Percentiles rank a stretch among this genome's conserved stretches.
Evolutionary conservation across 2,888 invertebrate species (phyloP).

Genomic region (Mycalesis mineus): DNA sequence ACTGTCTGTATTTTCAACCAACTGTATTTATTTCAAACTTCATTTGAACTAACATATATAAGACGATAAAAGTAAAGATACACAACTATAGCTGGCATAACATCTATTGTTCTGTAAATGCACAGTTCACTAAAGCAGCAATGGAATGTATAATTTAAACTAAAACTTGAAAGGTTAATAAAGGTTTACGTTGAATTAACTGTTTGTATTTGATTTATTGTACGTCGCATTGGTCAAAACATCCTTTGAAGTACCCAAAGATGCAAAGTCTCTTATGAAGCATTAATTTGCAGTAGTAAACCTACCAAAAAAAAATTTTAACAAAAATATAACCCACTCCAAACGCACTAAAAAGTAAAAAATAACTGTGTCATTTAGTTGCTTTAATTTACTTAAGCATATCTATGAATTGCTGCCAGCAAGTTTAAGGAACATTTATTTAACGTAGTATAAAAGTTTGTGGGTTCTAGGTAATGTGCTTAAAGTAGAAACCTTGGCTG

Average conservation of each 20-base stretch:
- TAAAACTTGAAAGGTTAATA: neutral
- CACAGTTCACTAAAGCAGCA: neutral
- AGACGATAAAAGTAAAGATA: neutral
- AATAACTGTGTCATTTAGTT: no score
- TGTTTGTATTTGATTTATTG: neutral
- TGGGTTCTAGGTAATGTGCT: no score
- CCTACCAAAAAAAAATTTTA: no score
- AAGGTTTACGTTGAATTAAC: neutral
- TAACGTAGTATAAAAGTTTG: no score
- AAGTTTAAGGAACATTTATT: no score
- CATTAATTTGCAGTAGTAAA: no score
- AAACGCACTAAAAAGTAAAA: no score
- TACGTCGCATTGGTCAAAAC: neutral
- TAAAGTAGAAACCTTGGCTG: no score
- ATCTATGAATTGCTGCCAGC: no score
- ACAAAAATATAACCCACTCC: no score
- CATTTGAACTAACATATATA: neutral
- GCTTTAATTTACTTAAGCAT: no score
- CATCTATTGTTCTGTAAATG: neutral
- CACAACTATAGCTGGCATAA: neutral
- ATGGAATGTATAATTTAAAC: neutral
- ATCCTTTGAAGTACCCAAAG: neutral
- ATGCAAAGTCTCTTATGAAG: neutral
- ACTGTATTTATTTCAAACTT: neutral
- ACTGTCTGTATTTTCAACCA: neutral